Percentiles rank a stretch among this genome's conserved stretches.
Conservation (phyloP, 2,888 invertebrate species). For the Clepsis dumicolana region DNA sequence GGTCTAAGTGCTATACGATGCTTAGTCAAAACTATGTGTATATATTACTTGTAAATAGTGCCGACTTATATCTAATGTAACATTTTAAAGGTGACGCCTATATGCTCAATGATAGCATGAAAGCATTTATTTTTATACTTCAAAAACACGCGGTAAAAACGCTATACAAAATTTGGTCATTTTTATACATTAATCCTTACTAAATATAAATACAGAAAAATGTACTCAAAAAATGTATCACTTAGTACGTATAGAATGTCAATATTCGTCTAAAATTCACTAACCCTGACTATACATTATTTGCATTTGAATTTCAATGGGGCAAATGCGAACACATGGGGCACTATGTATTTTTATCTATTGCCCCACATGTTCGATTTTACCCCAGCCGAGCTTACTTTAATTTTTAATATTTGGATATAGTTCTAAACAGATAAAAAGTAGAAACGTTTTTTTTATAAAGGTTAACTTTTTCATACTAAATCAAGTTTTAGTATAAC, state of each 20-base stretch:
- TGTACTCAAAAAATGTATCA: constrained; percentile 39
- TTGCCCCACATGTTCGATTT: background rate
- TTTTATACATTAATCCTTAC: constrained; percentile 12
- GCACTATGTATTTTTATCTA: no score
- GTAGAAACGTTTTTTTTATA: no score
- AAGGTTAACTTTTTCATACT: no score
- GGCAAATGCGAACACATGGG: background rate
- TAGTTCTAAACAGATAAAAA: no score
- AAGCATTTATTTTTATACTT: background rate
- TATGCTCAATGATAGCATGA: no score
- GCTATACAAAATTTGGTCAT: constrained; percentile 35
- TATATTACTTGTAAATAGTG: no score
- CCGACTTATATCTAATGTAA: no score
- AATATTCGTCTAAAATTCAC: constrained; percentile 35
- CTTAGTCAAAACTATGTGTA: no score
- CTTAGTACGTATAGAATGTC: constrained; percentile 20
- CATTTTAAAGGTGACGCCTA: no score
- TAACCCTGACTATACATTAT: constrained; percentile 25
- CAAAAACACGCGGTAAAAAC: background rate
- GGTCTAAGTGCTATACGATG: no score
- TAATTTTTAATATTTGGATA: background rate
- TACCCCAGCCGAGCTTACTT: background rate
- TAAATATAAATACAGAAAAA: constrained; percentile 31
- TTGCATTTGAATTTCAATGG: background rate
- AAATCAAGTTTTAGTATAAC: no score